These are phyloP conservation scores for Murina feae DNA, from an alignment of 2,113 vertebrate genomes.

Conservation along the genomic window DNA sequence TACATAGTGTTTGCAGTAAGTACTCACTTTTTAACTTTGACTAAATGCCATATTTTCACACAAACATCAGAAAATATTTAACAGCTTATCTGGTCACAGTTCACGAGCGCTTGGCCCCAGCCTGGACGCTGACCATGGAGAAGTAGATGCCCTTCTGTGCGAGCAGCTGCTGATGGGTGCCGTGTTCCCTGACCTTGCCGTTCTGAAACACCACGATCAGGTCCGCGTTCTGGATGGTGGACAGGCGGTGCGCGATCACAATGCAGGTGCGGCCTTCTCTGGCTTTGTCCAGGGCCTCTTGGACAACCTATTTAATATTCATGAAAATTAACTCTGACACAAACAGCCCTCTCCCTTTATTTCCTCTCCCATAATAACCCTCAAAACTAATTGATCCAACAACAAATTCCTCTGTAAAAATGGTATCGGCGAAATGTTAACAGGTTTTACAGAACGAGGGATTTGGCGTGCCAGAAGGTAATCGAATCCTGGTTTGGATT, in stretches of 20 bases:
- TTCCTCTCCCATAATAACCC: background rate
- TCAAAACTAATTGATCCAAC: background rate
- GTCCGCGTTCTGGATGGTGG: conserved; percentile 94
- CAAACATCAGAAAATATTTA: conserved; percentile 22
- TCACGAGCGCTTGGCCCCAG: conserved; percentile 62
- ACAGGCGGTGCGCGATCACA: conserved; percentile 92
- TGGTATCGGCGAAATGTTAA: background rate
- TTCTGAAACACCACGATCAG: conserved; percentile 89
- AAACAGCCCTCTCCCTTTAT: background rate
- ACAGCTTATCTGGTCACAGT: background rate
- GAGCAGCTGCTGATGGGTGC: conserved; percentile 92
- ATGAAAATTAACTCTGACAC: background rate
- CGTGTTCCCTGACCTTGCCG: conserved; percentile 85
- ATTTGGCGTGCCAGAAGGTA: background rate
- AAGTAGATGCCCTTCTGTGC: conserved; percentile 88
- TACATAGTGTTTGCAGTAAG: background rate
- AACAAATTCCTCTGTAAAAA: background rate
- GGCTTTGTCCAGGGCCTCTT: conserved; percentile 93
- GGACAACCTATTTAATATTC: conserved; percentile 86
- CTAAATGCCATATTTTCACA: conserved; percentile 7
- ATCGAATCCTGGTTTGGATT: background rate
- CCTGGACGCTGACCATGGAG: conserved; percentile 88
- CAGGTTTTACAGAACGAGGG: background rate
- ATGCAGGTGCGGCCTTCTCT: conserved; percentile 94
- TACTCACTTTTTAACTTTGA: background rate